A percentile compares a stretch with the other conserved stretches of the same genome.
These are phyloP conservation scores for Acanthococcus lagerstroemiae DNA, from an alignment of 2,888 invertebrate species.

Conservation along the genomic window DNA sequence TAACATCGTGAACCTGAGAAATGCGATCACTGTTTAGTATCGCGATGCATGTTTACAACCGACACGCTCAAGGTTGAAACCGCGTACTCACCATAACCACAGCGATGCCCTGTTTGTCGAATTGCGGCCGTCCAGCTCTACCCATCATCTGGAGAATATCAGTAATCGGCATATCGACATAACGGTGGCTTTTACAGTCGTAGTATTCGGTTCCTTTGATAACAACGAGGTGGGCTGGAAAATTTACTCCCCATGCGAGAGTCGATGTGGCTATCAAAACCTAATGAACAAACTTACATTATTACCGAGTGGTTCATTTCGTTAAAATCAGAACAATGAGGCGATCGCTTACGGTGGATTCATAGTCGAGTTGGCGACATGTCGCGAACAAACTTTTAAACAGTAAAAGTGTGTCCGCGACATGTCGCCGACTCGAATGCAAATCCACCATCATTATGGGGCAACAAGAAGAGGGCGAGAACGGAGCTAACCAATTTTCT, in stretches of 20 bases:
- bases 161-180: slow-evolving; percentile 99
- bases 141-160: slow-evolving; percentile 99
- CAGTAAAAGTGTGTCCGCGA: no score
- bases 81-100: slow-evolving; percentile 58
- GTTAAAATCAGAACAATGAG: no score
- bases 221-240: slow-evolving; percentile 96
- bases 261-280: slow-evolving; percentile 94
- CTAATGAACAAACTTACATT: slow-evolving; percentile 42
- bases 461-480: no score
- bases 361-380: no score
- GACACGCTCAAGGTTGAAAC: no score
- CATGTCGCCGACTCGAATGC: no score
- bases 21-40: no score
- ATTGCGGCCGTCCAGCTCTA: slow-evolving; percentile 94
- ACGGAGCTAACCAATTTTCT: no score
- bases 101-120: slow-evolving; percentile 82
- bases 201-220: slow-evolving; percentile 98
- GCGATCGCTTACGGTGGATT: no score
- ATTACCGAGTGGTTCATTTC: background rate
- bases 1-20: slow-evolving; percentile 70
- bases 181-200: slow-evolving; percentile 90
- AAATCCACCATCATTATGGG: no score
- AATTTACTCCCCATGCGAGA: slow-evolving; percentile 98
- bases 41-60: no score
- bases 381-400: no score